Base-by-base conservation (phyloP, 1,140 invertebrate genomes). In the Cyrtorhinus lividipennis region DNA sequence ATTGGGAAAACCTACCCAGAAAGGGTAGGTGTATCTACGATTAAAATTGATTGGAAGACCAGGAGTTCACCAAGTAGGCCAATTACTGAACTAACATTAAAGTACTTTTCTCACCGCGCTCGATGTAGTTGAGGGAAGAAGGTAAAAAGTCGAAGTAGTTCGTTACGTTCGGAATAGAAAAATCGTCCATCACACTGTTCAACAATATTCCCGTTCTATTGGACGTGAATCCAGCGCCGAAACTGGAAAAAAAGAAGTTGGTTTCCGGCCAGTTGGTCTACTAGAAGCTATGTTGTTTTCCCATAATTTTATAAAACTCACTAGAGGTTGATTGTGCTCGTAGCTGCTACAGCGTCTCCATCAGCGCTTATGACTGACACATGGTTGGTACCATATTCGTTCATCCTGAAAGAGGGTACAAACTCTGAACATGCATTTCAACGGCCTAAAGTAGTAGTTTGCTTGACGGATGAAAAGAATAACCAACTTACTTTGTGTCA, bases 101-200 rank as follows among this genome's bases (percentile, higher is more conserved):
- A n/a, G n/a, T n/a, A n/a, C n/a, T n/a, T n/a, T n/a, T n/a, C 48
- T 53, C 48, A 53, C 84, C 83, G 0, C 84, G 81, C 10, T 66
- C 68, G 26, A 96, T 85, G 68, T 81, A 89, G 75, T 98, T 98
- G 1, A 80, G 80, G 1, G 81, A 82, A 0, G 88, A 90, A 1
- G 88, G 84, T 0, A 87, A 86, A 46, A 94, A 70, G n/a, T 81
- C 83, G 72, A 88, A 94, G 24, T 76, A 78, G 69, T 91, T 95
- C 0, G 80, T 81, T 18, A 83, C 81, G 61, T 84, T 81, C 0
- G 90, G 90, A 0, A 85, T 80, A 3, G 90, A 89, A 72, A 98
- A 98, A 71, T 98, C 94, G 70, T 96, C 91, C 94, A 98, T 97
- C 74, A 93, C 83, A 71, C 95, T 84, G 73, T 97, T 98, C 57